Evolutionary conservation across 2,113 vertebrate genomes (phyloP).

Genomic region (Copsychus sechellarum): DNA sequence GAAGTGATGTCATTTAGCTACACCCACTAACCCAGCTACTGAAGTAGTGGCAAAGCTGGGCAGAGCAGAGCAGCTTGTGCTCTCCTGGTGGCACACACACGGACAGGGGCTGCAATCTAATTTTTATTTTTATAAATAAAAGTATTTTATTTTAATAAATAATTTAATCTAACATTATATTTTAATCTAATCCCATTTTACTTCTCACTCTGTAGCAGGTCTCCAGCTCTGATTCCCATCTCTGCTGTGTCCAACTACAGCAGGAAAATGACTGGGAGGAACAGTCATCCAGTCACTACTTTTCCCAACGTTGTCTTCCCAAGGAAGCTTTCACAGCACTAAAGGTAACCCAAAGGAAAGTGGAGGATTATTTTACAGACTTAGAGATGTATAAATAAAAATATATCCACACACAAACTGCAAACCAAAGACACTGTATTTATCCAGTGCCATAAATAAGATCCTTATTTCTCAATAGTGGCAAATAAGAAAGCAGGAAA

Average conservation of each 20-base stretch:
- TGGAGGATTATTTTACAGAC: neutral
- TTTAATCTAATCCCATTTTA: neutral
- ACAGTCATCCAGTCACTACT: neutral
- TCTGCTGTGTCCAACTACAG: neutral
- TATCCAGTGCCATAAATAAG: neutral
- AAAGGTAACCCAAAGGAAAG: neutral
- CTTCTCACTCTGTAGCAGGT: neutral
- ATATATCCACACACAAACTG: neutral
- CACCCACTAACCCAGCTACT: neutral
- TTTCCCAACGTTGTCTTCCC: neutral
- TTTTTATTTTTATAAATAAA: no score
- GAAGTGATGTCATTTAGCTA: neutral
- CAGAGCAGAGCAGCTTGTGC: neutral
- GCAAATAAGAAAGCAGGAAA: neutral
- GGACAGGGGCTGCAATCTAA: accelerated
- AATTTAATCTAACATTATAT: no score
- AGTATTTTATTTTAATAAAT: no score
- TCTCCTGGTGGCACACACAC: neutral
- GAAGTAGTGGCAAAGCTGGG: neutral
- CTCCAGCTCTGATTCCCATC: neutral
- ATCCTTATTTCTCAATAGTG: neutral
- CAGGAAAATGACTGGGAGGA: neutral
- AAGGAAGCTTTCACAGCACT: neutral
- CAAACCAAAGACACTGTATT: neutral
- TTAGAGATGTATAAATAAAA: neutral